phyloP scores from a whole-genome alignment of 2,888 invertebrate genomes.

The Bembecia ichneumoniformis region DNA sequence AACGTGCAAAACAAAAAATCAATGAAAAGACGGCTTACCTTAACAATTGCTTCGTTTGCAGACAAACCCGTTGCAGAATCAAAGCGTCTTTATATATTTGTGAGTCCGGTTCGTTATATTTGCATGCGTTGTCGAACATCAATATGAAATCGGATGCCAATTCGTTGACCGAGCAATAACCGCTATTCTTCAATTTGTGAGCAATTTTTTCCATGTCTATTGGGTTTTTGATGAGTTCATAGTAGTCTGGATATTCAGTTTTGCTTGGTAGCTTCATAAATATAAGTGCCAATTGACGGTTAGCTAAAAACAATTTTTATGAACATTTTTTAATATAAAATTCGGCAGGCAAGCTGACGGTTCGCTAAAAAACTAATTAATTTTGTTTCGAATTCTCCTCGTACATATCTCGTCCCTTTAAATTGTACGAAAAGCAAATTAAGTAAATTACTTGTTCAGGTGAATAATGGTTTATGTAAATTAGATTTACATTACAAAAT shows the following conservation, averaged over 20 bases:
- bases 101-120: slow-evolving; percentile 97
- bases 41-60: slow-evolving; percentile 92
- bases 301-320: slow-evolving; percentile 64
- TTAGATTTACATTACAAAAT: too few relatives aligned
- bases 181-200: slow-evolving; percentile 82
- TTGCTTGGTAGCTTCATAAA: slow-evolving; percentile 96
- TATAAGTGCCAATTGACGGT: slow-evolving; percentile 91
- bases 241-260: slow-evolving; percentile 96
- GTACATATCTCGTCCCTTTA: too few relatives aligned
- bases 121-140: slow-evolving; percentile 97
- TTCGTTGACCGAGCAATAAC: slow-evolving; percentile 88
- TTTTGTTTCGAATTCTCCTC: too few relatives aligned
- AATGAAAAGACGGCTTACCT: slow-evolving; percentile 47
- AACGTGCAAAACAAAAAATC: neutral
- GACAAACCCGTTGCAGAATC: slow-evolving; percentile 89
- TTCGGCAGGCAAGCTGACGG: too few relatives aligned
- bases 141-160: slow-evolving; percentile 89
- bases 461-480: too few relatives aligned
- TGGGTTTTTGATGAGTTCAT: slow-evolving; percentile 95
- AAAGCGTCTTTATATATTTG: slow-evolving; percentile 97
- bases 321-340: slow-evolving; percentile 44
- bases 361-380: too few relatives aligned
- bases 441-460: too few relatives aligned
- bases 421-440: too few relatives aligned
- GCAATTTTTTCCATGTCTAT: slow-evolving; percentile 97